Conservation (phyloP, 2,888 invertebrate genomes). For the Cistogaster globosa region DNA sequence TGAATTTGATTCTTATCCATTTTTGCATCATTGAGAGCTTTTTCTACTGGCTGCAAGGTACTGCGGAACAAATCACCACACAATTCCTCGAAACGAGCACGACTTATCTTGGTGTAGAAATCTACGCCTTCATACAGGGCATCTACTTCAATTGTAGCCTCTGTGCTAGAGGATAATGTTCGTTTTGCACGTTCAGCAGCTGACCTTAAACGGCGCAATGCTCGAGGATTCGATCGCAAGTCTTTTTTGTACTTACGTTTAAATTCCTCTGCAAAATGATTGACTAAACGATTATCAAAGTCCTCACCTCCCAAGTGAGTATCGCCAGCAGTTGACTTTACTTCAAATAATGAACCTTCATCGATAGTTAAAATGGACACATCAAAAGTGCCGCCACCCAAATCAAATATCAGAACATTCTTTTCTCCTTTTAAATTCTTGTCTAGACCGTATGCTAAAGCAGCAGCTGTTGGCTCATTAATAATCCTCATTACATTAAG, state of each 20-base stretch:
- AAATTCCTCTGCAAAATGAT: conserved; percentile 93
- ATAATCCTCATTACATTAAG: conserved; percentile 95
- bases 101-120: conserved; percentile 88
- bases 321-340: conserved; percentile 95
- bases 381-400: conserved; percentile 93
- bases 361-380: conserved; percentile 97
- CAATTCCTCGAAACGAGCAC: conserved; percentile 90
- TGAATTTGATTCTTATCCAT: conserved; percentile 90
- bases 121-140: conserved; percentile 89
- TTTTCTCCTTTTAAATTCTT: conserved; percentile 92
- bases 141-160: conserved; percentile 90
- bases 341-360: conserved; percentile 93
- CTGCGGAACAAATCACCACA: conserved; percentile 88
- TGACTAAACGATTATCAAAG: conserved; percentile 93
- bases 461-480: conserved; percentile 96
- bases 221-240: conserved; percentile 86
- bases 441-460: conserved; percentile 95
- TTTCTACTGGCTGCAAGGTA: conserved; percentile 90
- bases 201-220: conserved; percentile 87
- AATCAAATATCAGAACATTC: conserved; percentile 88
- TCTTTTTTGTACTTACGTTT: conserved; percentile 90
- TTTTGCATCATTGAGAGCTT: conserved; percentile 90
- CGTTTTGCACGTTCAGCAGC: conserved; percentile 91
- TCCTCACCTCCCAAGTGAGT: conserved; percentile 96
- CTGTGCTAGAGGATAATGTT: conserved; percentile 90